A percentile compares a stretch with the other conserved stretches of the same genome.
phyloP scores from a whole-genome alignment of 2,113 vertebrate genomes.

The Albula glossodonta region DNA sequence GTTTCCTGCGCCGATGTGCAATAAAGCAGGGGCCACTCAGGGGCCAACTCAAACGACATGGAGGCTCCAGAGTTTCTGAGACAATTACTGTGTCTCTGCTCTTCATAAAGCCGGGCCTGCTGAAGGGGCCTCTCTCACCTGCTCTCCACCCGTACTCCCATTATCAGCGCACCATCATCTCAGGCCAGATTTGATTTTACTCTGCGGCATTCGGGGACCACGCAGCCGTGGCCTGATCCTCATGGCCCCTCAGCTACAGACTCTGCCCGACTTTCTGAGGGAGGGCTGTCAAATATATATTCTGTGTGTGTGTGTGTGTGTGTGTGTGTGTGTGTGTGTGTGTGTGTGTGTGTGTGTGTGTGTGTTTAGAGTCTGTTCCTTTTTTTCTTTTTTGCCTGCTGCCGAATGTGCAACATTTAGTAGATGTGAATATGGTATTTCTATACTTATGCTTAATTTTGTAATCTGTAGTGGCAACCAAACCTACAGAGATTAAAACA shows the following conservation, averaged over 20 bases:
- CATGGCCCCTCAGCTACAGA: neutral
- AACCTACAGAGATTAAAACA: too few relatives aligned
- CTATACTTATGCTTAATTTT: too few relatives aligned
- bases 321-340: too few relatives aligned
- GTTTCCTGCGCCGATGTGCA: conserved; percentile 12
- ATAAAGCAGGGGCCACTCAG: neutral
- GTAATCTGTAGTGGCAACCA: too few relatives aligned
- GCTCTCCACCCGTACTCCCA: neutral
- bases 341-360: too few relatives aligned
- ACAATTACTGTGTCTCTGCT: neutral
- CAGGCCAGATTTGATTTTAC: neutral
- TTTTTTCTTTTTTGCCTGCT: neutral
- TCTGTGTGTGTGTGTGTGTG: too few relatives aligned
- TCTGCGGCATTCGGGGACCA: neutral
- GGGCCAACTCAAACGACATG: neutral
- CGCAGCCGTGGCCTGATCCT: neutral
- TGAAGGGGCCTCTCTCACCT: neutral
- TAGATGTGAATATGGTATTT: neutral
- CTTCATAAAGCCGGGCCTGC: neutral
- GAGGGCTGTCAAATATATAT: neutral
- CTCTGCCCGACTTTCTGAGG: neutral
- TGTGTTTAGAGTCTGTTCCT: neutral
- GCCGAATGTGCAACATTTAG: neutral
- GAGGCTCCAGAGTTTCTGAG: conserved; percentile 4
- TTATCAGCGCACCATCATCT: neutral